Evolutionary conservation across 2,113 vertebrate species (phyloP), one percentile per base, ranked within the genome.

Genomic region (Rhinolophus ferrumequinum): DNA sequence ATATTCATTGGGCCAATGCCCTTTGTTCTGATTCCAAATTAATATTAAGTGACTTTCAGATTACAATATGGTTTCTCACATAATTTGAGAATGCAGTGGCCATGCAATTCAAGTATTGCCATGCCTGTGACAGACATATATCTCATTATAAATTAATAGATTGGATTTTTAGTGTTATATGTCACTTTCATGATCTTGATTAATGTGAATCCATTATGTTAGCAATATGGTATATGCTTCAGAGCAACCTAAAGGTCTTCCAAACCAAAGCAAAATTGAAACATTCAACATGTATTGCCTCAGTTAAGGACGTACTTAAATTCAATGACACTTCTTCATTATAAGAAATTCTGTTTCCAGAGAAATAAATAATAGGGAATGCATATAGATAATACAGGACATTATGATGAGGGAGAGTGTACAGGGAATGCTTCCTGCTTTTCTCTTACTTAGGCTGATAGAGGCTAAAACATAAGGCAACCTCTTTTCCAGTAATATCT

Each of bases 141-240:
- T 88, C 26, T 86, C 24, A 38, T 93, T 89, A 64, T 44, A 95
- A 70, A 90, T 92, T 73, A 90, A 38, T 83, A 79, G 33, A 66
- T 89, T 93, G 4, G 5, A 82, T 95, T 95, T 94, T 54, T 88
- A 79, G 18, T 94, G 26, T 79, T 88, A n/a, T 64, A 72, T 70
- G 62, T 72, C 50, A 88, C 24, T 84, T 21, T 69, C 6, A 15
- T 26, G 8, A 58, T 70, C 58, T 95, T 82, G 70, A 96, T 87
- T 92, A 73, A 92, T 52, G 6, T 79, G 35, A 86, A 5, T 56
- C 38, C 69, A 26, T 69, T 83, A 87, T 86, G 22, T 50, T 88
- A 86, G 81, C 35, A 70, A 66, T 22, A 3, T 70, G 41, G n/a
- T 35, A 66, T 91, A 30, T 87, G n/a, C 81, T 96, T 93, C 21